Evolutionary conservation across 2,888 invertebrate genomes (phyloP), one percentile per base, ranked within the genome.

Genomic region (Matsumyia berberina): DNA sequence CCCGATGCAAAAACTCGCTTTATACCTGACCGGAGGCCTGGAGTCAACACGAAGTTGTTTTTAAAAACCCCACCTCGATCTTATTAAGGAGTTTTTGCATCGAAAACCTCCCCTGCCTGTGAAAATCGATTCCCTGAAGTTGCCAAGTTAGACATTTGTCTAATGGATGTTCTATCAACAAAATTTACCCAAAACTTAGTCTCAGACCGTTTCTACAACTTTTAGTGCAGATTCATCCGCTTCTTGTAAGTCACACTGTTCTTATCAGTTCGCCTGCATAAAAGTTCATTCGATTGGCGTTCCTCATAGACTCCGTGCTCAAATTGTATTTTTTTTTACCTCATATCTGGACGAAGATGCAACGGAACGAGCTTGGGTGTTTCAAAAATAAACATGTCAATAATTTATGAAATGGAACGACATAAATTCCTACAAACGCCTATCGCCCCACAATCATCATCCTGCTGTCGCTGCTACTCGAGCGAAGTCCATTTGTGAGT

Each of bases 381-480:
- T 55, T 80, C 55, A 76, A 70, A 85, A 85, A 85, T 76, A 80
- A 85, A 85, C 80, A 80, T 80, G 85, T 85, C 85, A 85, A 85
- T 85, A 85, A 85, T 85, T 85, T 85, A 80, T 85, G 85, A 85
- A 70, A 85, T 70, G 80, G 70, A 76, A 85, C 76, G 74, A 85
- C 74, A 85, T 74, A 85, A 73, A 83, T 73, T 83, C 42, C 39
- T 2, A 51, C 39, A 77, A 66, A 73, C 79, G 53, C 78, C 53
- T 77, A 78, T 74, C 69, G 70, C 58, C 58, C 58, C 64, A 55
- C 72, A 42, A 76, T 69, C 58, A 64, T 80, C 70, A 58, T 83
- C 67, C 64, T 70, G 60, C 73, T 44, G 74, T 9, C 17, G 46
- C 17, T 44, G 57, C 8, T 42, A 44, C 53, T 58, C 31, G 78